A percentile compares a stretch with the other conserved stretches of the same genome.
Evolutionary conservation across 2,113 vertebrate genomes (phyloP).

Genomic region (Ictalurus furcatus): DNA sequence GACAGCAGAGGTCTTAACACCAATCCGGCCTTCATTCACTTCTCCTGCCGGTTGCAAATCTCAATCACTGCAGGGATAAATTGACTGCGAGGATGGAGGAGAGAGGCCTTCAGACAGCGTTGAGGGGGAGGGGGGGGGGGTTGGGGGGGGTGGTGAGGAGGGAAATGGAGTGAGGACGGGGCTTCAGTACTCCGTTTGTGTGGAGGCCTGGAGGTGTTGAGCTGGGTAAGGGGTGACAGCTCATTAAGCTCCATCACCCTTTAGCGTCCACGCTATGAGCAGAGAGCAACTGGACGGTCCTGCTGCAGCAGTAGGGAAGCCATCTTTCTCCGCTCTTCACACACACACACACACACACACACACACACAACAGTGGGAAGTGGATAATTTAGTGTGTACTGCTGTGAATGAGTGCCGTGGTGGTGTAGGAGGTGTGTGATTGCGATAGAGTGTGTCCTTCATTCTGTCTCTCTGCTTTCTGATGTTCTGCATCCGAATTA

Average conservation of each 20-base stretch:
- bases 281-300: constrained; percentile 42
- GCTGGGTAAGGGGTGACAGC: constrained; percentile 59
- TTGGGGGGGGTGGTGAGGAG: background rate
- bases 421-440: background rate
- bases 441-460: background rate
- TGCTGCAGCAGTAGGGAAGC: constrained; percentile 18
- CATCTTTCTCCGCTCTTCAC: constrained; percentile 31
- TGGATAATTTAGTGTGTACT: constrained; percentile 29
- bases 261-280: constrained; percentile 54
- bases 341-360: constrained; percentile 20
- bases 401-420: background rate
- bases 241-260: constrained; percentile 65
- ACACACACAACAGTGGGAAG: constrained; percentile 23
- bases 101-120: background rate
- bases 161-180: constrained; percentile 25
- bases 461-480: background rate
- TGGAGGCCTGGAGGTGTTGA: constrained; percentile 53
- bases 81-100: constrained; percentile 49
- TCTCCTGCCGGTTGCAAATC: constrained; percentile 50
- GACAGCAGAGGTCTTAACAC: constrained; percentile 55
- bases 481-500: background rate
- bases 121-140: too few species aligned
- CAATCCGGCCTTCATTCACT: constrained; percentile 44
- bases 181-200: constrained; percentile 49
- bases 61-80: constrained; percentile 53